Base-by-base conservation (phyloP, 2,113 vertebrate genomes). In the Elanoides forficatus region DNA sequence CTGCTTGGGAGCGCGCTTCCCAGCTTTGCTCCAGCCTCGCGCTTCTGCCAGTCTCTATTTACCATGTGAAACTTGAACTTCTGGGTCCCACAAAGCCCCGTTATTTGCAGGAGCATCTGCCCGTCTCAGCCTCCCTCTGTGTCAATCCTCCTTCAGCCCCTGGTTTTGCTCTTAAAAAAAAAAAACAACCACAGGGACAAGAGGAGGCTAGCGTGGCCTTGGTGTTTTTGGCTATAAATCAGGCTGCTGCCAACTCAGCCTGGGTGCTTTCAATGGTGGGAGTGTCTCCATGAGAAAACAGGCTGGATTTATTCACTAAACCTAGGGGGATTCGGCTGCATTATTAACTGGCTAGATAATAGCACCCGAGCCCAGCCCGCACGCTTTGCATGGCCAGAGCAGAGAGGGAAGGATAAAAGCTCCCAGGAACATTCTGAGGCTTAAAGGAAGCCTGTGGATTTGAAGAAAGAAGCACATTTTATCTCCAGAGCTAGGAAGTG, bases 281-380 rank as follows among this genome's bases (percentile, higher is more conserved):
- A 96, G 86, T 50, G 92, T 65, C 86, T 92, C 65, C 68, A 12
- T 81, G 82, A 81, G 96, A 67, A 92, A 95, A 34, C 56, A 68
- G 78, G 38, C 58, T 73, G 63, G 26, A 29, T 87, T 93, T 87
- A 42, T 60, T 75, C 72, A 7, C 32, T 65, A 71, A 23, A 75
- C 91, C 92, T 38, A 12, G 2, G 56, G 88, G 92, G 68, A 67
- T 76, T 83, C 3, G 2, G 48, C 19, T 60, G 55, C 55, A 36
- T 50, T 52, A 11, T 30, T 65, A 21, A 66, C 79, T 4, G 13
- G 4, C 18, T 38, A 52, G 73, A 72, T 48, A 86, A 50, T 0
- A 38, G 52, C 32, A 21, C 26, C 56, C 0, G 0, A 78, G 71
- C 72, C 88, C 82, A 86, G 80, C 58, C 59, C 2, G 0, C 0